Percentiles rank a stretch among this genome's conserved stretches.
Evolutionary conservation across 2,113 vertebrate genomes (phyloP).

Genomic region (Pterophyllum scalare): DNA sequence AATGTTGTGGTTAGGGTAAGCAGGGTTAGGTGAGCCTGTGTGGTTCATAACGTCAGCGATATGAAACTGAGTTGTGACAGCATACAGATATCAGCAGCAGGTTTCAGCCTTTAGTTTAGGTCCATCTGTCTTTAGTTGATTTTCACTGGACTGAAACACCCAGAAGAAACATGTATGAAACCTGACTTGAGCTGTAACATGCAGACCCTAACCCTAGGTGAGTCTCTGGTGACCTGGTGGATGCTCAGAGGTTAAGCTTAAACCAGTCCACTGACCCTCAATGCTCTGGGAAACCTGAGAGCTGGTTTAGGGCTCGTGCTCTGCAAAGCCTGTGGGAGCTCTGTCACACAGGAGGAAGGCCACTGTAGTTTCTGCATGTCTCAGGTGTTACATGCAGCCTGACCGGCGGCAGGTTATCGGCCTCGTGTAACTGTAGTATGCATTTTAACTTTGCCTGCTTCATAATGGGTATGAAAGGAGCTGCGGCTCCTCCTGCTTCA

Average conservation of each 20-base stretch:
- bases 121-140: not conserved
- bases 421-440: not conserved
- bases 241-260: not conserved
- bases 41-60: too few relatives aligned
- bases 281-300: too few relatives aligned
- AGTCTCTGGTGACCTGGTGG: not conserved
- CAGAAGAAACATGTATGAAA: not conserved
- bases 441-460: not conserved
- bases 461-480: not conserved
- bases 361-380: not conserved
- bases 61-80: too few relatives aligned
- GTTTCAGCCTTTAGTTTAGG: not conserved
- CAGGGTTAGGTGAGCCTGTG: rapidly evolving
- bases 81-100: not conserved
- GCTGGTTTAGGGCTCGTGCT: not conserved
- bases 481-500: constrained; percentile 3
- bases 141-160: not conserved
- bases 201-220: not conserved
- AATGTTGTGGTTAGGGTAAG: not conserved
- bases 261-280: not conserved
- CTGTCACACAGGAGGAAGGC: not conserved
- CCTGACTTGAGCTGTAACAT: too few relatives aligned
- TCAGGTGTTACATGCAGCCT: not conserved
- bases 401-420: not conserved
- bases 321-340: not conserved